Percentiles rank a stretch among this genome's conserved stretches.
These are phyloP conservation scores for Macrophya annulata DNA, from an alignment of 2,888 invertebrate genomes.

Conservation along the genomic window DNA sequence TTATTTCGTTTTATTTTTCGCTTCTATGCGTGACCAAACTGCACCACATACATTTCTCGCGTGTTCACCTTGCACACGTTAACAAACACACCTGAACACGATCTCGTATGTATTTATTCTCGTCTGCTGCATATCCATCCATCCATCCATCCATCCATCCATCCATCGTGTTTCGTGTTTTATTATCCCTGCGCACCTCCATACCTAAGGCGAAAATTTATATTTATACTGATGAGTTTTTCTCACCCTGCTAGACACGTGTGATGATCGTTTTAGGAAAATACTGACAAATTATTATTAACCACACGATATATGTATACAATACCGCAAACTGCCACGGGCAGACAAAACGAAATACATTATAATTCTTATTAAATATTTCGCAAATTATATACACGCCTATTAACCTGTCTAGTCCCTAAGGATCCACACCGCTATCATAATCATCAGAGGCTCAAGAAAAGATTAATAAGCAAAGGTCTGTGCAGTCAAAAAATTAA, in stretches of 20 bases:
- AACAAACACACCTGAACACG: constrained; percentile 3
- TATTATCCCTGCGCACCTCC: no score
- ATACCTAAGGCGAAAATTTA: neutral
- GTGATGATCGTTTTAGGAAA: neutral
- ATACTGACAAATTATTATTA: neutral
- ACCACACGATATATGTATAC: neutral
- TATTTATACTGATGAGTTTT: constrained; percentile 20
- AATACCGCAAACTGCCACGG: neutral
- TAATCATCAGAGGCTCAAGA: neutral
- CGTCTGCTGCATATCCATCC: neutral
- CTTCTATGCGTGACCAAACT: constrained; percentile 36
- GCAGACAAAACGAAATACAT: constrained; percentile 64
- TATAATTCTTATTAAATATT: constrained; percentile 73
- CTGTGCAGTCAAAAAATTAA: neutral
- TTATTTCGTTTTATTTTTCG: constrained; percentile 1
- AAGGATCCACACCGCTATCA: constrained; percentile 69
- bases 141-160: no score
- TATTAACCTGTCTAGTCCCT: constrained; percentile 75
- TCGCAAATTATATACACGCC: constrained; percentile 74
- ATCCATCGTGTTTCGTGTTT: constrained; percentile 26
- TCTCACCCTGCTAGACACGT: neutral
- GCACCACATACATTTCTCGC: constrained; percentile 12
- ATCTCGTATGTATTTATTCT: neutral
- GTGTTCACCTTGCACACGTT: constrained; percentile 4
- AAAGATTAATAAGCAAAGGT: constrained; percentile 25